phyloP scores from a whole-genome alignment of 2,888 invertebrate genomes.

The Pammene fasciana region DNA sequence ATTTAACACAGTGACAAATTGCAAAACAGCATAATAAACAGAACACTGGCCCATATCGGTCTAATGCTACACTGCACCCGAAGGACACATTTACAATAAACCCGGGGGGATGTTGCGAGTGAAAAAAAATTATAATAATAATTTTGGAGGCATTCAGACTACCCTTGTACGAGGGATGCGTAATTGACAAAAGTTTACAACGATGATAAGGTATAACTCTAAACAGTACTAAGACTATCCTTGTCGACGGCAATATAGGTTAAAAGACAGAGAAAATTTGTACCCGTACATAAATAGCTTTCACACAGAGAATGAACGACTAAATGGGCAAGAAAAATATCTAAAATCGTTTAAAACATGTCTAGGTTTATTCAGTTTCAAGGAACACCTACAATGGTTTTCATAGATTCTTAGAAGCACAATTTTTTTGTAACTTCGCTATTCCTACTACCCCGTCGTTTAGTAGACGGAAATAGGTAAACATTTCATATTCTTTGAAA shows the following conservation, averaged over 20 bases:
- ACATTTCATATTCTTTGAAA: no score
- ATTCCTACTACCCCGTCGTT: no score
- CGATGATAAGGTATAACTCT: conserved; percentile 49
- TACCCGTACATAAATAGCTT: no score
- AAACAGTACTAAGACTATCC: neutral
- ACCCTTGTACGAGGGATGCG: conserved; percentile 53
- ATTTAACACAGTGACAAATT: conserved; percentile 47
- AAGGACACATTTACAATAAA: conserved; percentile 69
- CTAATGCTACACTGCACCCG: conserved; percentile 57
- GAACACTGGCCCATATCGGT: conserved; percentile 45
- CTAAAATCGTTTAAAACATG: no score
- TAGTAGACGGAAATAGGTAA: no score
- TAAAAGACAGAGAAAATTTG: no score
- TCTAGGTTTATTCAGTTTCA: no score
- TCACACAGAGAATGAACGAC: no score
- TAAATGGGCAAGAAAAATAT: no score
- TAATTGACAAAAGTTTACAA: conserved; percentile 55
- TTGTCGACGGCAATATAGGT: neutral
- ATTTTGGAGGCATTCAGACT: conserved; percentile 65
- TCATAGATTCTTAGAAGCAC: no score
- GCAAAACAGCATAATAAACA: conserved; percentile 47
- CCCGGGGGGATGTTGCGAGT: conserved; percentile 63
- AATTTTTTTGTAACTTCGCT: no score
- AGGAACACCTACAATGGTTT: no score
- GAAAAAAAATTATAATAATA: conserved; percentile 74